These are phyloP conservation scores for Rhagium mordax DNA, from an alignment of 2,888 invertebrate genomes.

Conservation along the genomic window DNA sequence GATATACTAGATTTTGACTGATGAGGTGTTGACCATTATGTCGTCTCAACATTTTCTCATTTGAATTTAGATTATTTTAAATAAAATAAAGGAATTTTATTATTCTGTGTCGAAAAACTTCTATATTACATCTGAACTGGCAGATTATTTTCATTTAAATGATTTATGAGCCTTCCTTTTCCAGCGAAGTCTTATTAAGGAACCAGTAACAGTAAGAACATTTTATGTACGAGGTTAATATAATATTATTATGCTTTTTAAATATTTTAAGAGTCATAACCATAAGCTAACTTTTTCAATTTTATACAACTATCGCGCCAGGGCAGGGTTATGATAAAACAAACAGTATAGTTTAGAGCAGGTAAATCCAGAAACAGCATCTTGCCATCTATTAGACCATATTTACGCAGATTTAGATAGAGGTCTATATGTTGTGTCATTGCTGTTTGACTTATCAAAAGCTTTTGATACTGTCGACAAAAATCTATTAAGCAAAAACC, in stretches of 20 bases:
- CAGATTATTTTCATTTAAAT: not conserved
- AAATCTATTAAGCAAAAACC: no score
- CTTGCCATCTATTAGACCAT: no score
- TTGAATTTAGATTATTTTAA: not conserved
- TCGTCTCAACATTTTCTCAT: not conserved
- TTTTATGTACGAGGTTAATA: not conserved
- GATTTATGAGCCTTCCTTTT: not conserved
- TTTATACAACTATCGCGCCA: constrained; percentile 13
- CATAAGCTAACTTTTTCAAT: constrained; percentile 14
- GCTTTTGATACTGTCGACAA: no score
- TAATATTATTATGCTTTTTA: not conserved
- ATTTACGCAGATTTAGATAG: no score
- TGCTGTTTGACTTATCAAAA: no score
- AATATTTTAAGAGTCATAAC: constrained; percentile 7
- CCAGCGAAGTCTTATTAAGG: not conserved
- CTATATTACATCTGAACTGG: not conserved
- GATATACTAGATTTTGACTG: no score
- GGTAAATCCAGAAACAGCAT: no score
- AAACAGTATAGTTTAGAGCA: constrained; percentile 2
- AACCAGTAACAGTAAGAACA: not conserved
- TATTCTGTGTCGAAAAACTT: not conserved
- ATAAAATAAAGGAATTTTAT: not conserved
- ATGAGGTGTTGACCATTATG: no score
- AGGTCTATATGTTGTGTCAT: no score
- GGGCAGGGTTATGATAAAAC: constrained; percentile 11